phyloP scores from a whole-genome alignment of 2,888 invertebrate genomes.

The Keiferia lycopersicella region DNA sequence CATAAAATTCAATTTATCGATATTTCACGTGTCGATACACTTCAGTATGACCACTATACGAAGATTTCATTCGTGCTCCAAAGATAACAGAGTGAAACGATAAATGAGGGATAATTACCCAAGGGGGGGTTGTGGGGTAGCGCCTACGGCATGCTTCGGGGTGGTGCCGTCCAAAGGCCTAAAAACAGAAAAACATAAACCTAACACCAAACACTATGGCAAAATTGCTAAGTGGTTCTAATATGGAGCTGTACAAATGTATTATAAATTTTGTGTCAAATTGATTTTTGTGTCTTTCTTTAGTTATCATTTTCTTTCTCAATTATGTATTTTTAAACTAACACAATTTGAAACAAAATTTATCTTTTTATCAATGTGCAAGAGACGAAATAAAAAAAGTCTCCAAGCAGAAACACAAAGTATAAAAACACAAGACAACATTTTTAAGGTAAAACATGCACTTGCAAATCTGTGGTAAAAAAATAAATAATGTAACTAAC shows the following conservation, averaged over 20 bases:
- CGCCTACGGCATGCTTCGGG: slow-evolving; percentile 81
- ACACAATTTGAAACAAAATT: slow-evolving; percentile 18
- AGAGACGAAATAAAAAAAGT: not conserved
- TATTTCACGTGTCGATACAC: no score
- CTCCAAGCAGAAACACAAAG: slow-evolving; percentile 32
- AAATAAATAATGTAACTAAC: not conserved
- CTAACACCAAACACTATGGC: slow-evolving; percentile 67
- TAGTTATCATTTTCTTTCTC: no score
- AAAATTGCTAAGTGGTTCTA: not conserved
- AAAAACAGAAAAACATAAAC: slow-evolving; percentile 81
- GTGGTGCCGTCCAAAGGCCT: slow-evolving; percentile 83
- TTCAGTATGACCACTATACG: no score
- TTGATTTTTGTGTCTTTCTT: not conserved
- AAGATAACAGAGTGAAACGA: no score
- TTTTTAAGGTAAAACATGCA: not conserved
- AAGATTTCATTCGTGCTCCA: no score
- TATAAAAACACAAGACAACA: slow-evolving; percentile 9
- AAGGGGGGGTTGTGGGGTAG: slow-evolving; percentile 82
- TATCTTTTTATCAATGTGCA: not conserved
- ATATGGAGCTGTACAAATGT: not conserved
- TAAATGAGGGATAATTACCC: slow-evolving; percentile 80
- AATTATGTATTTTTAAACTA: not conserved
- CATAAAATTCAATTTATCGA: no score
- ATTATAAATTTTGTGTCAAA: slow-evolving; percentile 1
- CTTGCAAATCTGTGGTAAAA: not conserved